A percentile compares a stretch with the other conserved stretches of the same genome.
These are phyloP conservation scores for Petrocephalus schoutedeni DNA, from an alignment of 2,797 vertebrate genomes.

Conservation along the genomic window DNA sequence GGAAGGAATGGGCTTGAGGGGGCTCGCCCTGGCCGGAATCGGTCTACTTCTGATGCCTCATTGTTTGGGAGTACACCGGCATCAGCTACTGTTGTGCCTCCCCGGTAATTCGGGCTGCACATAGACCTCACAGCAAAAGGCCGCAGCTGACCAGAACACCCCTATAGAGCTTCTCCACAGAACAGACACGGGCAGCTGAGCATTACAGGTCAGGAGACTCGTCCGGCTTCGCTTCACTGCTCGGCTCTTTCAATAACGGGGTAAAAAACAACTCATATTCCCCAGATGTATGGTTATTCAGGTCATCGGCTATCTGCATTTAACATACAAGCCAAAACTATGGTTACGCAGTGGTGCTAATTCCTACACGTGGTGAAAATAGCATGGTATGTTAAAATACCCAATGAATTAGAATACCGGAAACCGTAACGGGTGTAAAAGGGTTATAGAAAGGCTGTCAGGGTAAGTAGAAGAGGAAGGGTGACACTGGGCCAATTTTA, in stretches of 20 bases:
- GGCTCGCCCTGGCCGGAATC: not conserved
- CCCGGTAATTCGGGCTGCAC: not conserved
- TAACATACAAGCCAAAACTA: not conserved
- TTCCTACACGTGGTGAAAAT: not conserved
- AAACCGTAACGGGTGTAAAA: not conserved
- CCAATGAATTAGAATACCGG: not conserved
- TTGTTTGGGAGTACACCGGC: not conserved
- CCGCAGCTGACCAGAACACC: not conserved
- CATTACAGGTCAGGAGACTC: not conserved
- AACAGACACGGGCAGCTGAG: not conserved
- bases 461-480: not conserved
- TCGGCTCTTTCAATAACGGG: not conserved
- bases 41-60: not conserved
- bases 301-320: not conserved
- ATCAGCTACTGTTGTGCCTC: not conserved
- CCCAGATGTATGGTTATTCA: not conserved
- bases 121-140: not conserved
- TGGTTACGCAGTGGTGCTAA: not conserved
- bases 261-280: not conserved
- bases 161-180: not conserved
- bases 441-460: not conserved
- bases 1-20: not conserved
- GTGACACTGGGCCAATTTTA: not conserved
- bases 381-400: not conserved
- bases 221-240: not conserved